These are phyloP conservation scores for Cotesia typhae DNA, from an alignment of 1,140 invertebrate genomes.

Conservation along the genomic window DNA sequence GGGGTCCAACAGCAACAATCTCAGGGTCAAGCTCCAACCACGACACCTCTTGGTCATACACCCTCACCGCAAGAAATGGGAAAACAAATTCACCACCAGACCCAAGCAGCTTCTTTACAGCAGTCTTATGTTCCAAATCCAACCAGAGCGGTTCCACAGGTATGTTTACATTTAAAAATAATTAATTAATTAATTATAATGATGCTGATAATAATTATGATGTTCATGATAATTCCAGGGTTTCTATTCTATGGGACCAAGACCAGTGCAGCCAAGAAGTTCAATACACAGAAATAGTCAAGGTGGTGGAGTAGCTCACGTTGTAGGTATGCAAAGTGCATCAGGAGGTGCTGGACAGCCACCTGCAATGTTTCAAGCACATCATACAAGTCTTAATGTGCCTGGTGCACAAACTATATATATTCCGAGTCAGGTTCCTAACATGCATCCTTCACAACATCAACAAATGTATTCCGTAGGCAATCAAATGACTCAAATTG, in stretches of 20 bases:
- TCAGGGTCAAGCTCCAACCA: constrained; percentile 55
- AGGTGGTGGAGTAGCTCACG: constrained; percentile 49
- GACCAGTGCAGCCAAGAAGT: constrained; percentile 53
- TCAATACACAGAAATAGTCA: constrained; percentile 55
- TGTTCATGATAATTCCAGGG: constrained; percentile 41
- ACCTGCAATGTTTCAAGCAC: constrained; percentile 49
- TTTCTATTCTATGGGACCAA: constrained; percentile 51
- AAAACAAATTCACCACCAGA: constrained; percentile 57
- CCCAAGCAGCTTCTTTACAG: constrained; percentile 49
- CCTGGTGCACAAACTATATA: constrained; percentile 49
- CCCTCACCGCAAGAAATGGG: constrained; percentile 60
- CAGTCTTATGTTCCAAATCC: constrained; percentile 52
- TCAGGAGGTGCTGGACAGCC: constrained; percentile 52
- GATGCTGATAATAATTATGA: constrained; percentile 18
- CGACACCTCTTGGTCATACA: constrained; percentile 56
- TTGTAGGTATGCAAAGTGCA: constrained; percentile 52
- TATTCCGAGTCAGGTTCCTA: constrained; percentile 48
- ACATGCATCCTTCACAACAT: constrained; percentile 48
- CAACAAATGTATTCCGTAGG: constrained; percentile 53
- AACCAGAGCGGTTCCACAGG: constrained; percentile 49
- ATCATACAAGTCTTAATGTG: constrained; percentile 47
- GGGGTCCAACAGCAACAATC: constrained; percentile 55
- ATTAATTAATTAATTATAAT: not conserved
- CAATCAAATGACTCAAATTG: constrained; percentile 49
- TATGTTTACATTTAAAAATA: constrained; percentile 26